These are phyloP conservation scores for Buphagus erythrorhynchus DNA, from an alignment of 2,797 vertebrate species.

Conservation along the genomic window DNA sequence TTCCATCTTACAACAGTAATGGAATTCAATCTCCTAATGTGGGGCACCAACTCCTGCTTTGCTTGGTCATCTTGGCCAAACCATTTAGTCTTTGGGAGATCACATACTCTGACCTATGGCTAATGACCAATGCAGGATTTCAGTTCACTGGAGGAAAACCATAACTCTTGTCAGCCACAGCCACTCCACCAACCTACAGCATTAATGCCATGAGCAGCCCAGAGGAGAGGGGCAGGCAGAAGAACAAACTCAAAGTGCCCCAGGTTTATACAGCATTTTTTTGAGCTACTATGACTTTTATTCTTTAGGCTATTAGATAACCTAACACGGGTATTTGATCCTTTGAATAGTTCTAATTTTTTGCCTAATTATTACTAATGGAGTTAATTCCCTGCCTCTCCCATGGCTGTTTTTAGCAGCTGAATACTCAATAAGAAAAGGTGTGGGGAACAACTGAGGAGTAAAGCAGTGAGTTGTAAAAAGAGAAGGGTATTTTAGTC, in stretches of 20 bases:
- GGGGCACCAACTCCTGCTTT: not conserved
- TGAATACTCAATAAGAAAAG: constrained; percentile 1
- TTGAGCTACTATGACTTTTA: not conserved
- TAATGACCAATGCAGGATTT: not conserved
- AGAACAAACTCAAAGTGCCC: not conserved
- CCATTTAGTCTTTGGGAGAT: not conserved
- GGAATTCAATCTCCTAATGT: not conserved
- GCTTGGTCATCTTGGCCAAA: not conserved
- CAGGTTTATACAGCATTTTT: not conserved
- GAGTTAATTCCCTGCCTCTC: not conserved
- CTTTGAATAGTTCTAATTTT: not conserved
- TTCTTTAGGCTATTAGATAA: not conserved
- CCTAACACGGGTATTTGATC: not conserved
- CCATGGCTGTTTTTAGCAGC: not conserved
- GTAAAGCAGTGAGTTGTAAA: not conserved
- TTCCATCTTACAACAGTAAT: not conserved
- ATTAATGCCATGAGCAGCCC: not conserved
- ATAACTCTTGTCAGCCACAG: not conserved
- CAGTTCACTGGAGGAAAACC: not conserved
- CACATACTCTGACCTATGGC: not conserved
- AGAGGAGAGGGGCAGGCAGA: not conserved
- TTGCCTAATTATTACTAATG: not conserved
- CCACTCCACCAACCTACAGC: not conserved
- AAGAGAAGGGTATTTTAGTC: constrained; percentile 16
- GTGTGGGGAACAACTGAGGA: not conserved